Percentiles rank a stretch among this genome's conserved stretches.
Evolutionary conservation across 2,113 vertebrate species (phyloP).

Genomic region (Calidris pugnax): DNA sequence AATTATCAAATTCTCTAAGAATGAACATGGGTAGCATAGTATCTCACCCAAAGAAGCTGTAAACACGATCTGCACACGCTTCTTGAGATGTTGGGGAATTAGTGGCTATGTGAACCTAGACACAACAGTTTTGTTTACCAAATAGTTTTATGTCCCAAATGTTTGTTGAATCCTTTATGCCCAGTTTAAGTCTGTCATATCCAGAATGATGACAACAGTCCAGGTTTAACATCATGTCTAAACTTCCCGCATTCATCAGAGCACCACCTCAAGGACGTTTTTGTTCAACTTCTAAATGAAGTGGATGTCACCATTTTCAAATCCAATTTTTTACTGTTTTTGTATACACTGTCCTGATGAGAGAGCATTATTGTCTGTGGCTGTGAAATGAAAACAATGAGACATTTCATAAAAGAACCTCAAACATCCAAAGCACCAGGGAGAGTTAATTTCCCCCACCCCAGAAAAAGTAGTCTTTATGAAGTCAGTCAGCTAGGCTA

Average conservation of each 20-base stretch:
- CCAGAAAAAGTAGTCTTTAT: not conserved
- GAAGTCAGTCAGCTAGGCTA: not conserved
- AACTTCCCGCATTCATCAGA: not conserved
- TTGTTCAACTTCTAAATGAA: not conserved
- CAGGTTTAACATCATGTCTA: not conserved
- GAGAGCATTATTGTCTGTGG: not conserved
- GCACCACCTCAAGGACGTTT: not conserved
- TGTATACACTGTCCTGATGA: not conserved
- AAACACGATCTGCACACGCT: not conserved
- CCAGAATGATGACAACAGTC: not conserved
- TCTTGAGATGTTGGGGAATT: not conserved
- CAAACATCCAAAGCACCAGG: not conserved
- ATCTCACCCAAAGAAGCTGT: not conserved
- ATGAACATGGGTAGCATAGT: not conserved
- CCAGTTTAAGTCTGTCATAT: not conserved
- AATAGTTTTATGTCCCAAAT: not conserved
- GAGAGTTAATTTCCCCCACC: not conserved
- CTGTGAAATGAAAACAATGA: not conserved
- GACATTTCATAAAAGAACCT: not conserved
- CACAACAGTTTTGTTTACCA: not conserved
- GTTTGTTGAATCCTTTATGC: not conserved
- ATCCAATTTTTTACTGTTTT: accelerated
- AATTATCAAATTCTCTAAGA: not conserved
- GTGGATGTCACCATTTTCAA: not conserved
- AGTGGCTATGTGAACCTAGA: not conserved